Base-by-base conservation (phyloP, 2,113 vertebrate genomes). In the Sander lucioperca region DNA sequence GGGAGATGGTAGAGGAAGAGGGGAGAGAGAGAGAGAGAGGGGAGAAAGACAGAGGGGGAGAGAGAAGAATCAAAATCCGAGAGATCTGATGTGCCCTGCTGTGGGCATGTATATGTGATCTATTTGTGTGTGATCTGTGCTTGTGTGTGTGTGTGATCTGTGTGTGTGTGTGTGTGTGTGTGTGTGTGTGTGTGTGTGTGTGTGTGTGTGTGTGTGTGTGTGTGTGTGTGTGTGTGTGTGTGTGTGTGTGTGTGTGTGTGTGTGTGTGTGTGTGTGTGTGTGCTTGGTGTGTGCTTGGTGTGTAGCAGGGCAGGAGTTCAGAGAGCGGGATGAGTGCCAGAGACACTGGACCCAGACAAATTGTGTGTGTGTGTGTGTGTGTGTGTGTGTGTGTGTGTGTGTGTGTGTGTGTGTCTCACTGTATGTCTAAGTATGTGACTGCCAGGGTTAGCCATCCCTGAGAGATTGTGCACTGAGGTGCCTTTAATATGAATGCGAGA, bases 391-490 rank as follows among this genome's bases (percentile, higher is more conserved):
- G 80, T 76, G 45, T 23, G 70, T 76, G 57, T 75, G 56, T 33
- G 47, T 77, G 76, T 69, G 68, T 82, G 69, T 67, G 57, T 73
- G 53, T 69, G 58, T 83, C 30, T 1, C 30, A 33, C 30, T 73
- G 78, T 85, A 82, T 87, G 86, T 91, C 81, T 79, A 84, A 84
- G 89, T 84, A 77, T 92, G 88, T 83, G 81, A 90, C 82, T 84
- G 79, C 79, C 85, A 89, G 86, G 83, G 87, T 91, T 79, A 90
- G 89, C 85, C 90, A 90, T 86, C 86, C 93, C 88, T 90, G 91
- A 93, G 88, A 90, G 88, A 94, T 93, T 94, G 93, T 92, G 91
- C 85, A 77, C 83, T 87, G 89, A 93, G 88, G 86, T 93, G 92
- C 89, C 77, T 91, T 90, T 93, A 94, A 94, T 89, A 90, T 77